Base-by-base conservation (phyloP, 2,113 vertebrate species). In the Pseudorectes ferrugineus region DNA sequence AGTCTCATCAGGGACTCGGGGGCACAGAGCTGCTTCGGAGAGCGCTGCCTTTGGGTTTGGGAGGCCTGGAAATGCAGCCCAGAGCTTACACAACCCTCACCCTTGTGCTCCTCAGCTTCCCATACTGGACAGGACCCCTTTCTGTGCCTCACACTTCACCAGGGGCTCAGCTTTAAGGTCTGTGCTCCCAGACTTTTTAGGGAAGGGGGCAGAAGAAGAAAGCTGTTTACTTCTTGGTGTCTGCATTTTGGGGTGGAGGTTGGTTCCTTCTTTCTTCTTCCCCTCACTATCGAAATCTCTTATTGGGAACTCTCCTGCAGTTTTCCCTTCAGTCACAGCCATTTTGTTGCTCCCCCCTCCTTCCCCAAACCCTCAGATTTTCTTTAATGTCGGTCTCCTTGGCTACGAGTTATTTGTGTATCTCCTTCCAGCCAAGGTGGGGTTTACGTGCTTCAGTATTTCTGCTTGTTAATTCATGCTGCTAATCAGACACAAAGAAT, bases 401-500 rank as follows among this genome's bases (percentile, higher is more conserved):
- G 73, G 72, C 84, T 94, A 71, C 57, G 5, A 84, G 17, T 72
- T 88, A 85, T 97, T 96, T 95, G 95, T 82, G 92, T 93, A 71
- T 76, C 54, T 94, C 97, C 96, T 98, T 95, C 95, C 92, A 95
- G 97, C 94, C 96, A 90, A 96, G 97, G 97, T 97, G 95, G 97
- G 96, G 97, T 96, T 97, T 96, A 76, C 71, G 24, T 74, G 67
- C 97, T 61, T 87, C 72, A 65, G 85, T 96, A 91, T 90, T 93
- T 92, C 96, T 96, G 97, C 95, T 77, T 97, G 93, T 96, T 98
- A 98, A 98, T 98, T 97, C 96, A 93, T 71, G 92, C 95, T 96
- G 89, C 90, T 98, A 97, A 98, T 97, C 97, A 97, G 91, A 94
- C 77, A 94, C 87, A 84, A 96, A 97, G 95, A 93, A 88, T 7